Evolutionary conservation across 1,140 invertebrate species (phyloP).

Genomic region (Cotesia glomerata): DNA sequence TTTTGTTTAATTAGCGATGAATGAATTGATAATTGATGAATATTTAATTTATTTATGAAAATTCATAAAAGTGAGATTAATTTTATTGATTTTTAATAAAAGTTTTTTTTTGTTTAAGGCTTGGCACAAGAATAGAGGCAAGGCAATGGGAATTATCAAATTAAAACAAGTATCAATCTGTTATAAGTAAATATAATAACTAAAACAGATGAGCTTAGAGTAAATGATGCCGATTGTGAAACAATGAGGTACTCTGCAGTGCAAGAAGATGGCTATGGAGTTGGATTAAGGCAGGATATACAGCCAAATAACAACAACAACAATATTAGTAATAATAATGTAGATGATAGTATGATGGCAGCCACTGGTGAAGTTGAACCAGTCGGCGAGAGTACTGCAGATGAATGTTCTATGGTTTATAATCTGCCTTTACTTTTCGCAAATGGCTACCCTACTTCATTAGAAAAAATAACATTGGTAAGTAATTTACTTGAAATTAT

Average conservation of each 20-base stretch:
- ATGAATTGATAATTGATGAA: too few species aligned
- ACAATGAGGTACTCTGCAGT: constrained; percentile 57
- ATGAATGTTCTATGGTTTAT: constrained; percentile 66
- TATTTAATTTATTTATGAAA: too few species aligned
- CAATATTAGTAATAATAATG: constrained; percentile 23
- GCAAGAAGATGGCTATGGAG: constrained; percentile 53
- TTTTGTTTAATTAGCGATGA: too few species aligned
- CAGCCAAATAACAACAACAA: constrained; percentile 32
- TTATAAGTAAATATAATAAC: too few species aligned
- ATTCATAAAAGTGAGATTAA: too few species aligned
- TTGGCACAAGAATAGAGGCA: too few species aligned
- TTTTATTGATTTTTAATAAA: too few species aligned
- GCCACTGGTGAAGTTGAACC: constrained; percentile 43
- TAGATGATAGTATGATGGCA: constrained; percentile 51
- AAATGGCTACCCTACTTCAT: constrained; percentile 72
- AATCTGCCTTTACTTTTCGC: constrained; percentile 74
- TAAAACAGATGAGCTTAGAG: too few species aligned
- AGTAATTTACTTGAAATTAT: constrained; percentile 6
- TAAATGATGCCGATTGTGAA: constrained; percentile 35
- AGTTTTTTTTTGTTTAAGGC: too few species aligned
- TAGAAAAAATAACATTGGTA: constrained; percentile 69
- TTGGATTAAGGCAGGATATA: constrained; percentile 48
- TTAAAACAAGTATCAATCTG: too few species aligned
- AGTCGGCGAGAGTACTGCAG: constrained; percentile 40
- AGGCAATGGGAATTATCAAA: too few species aligned